Conservation (phyloP, 1,140 invertebrate species). For the Zeugodacus cucurbitae region DNA sequence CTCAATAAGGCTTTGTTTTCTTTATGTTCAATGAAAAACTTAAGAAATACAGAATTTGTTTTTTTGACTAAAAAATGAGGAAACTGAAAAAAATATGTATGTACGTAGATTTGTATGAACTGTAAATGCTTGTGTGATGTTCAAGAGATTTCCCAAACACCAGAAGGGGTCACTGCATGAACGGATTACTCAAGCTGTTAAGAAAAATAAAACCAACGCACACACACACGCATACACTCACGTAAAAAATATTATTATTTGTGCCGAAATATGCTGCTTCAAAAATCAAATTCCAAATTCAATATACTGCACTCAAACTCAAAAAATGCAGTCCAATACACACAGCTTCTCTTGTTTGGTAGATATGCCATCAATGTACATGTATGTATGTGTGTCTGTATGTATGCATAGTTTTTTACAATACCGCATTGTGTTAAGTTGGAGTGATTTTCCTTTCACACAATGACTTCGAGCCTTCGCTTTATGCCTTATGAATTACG, state of each 20-base stretch:
- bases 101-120: not conserved
- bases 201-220: not conserved
- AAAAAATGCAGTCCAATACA: not conserved
- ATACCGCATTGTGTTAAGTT: conserved; percentile 10
- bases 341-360: not conserved
- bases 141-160: conserved; percentile 2
- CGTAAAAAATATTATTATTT: not conserved
- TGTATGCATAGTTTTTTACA: not conserved
- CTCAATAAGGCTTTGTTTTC: conserved; percentile 31
- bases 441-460: conserved; percentile 30
- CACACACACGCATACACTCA: not conserved
- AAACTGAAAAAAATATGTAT: not conserved
- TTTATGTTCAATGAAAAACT: conserved; percentile 22
- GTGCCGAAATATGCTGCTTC: conserved; percentile 5
- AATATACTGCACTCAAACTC: conserved; percentile 1
- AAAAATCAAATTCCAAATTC: not conserved
- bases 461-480: not conserved
- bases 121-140: not conserved
- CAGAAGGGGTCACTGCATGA: conserved; percentile 35
- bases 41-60: conserved; percentile 2
- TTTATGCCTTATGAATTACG: conserved; percentile 14
- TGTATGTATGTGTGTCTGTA: not conserved
- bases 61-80: conserved; percentile 2
- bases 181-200: conserved; percentile 27
- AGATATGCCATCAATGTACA: not conserved